Base-by-base conservation (phyloP, 1,140 invertebrate species). In the Hetaerina americana region DNA sequence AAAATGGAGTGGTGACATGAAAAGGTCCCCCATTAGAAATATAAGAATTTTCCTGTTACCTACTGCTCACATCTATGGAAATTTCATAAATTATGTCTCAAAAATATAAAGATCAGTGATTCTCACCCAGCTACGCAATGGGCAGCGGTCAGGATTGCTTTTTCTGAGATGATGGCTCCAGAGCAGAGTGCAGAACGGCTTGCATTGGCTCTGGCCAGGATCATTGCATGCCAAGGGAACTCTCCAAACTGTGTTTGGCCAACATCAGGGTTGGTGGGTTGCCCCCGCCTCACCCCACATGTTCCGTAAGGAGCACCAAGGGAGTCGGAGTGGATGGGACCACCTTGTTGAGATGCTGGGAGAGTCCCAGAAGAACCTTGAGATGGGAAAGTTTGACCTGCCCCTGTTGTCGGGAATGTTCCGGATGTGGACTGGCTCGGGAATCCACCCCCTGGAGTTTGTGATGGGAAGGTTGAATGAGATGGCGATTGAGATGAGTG, bases 211-310 rank as follows among this genome's bases (percentile, higher is more conserved):
- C 86, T 85, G 18, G 86, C 83, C 0, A 89, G 76, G 29, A 93
- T 82, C 85, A 91, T 88, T 0, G 88, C 89, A 78, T 92, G 90
- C 92, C 92, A 94, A 24, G 92, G 91, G 78, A 92, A 92, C 81
- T 92, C 90, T 24, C 86, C 90, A 78, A 92, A 92, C 76, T 87
- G 85, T 0, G 88, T 87, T 72, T 89, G 85, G 15, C 85, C 80
- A 8, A 82, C 81, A 26, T 68, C 25, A 15, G 67, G 67, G 26
- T 6, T 68, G 1, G 25, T 28, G 12, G 67, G 67, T 8, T 31
- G 40, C 22, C 66, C 72, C 49, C 74, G 57, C 25, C 72, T 69
- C 27, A 76, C 66, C 29, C 75, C 75, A 57, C 75, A 76, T 8
- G 70, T 66, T 24, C 67, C 67, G 24, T 26, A 26, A 5, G 67